Evolutionary conservation across 2,113 vertebrate species (phyloP), one percentile per base, ranked within the genome.

Genomic region (Origma solitaria): DNA sequence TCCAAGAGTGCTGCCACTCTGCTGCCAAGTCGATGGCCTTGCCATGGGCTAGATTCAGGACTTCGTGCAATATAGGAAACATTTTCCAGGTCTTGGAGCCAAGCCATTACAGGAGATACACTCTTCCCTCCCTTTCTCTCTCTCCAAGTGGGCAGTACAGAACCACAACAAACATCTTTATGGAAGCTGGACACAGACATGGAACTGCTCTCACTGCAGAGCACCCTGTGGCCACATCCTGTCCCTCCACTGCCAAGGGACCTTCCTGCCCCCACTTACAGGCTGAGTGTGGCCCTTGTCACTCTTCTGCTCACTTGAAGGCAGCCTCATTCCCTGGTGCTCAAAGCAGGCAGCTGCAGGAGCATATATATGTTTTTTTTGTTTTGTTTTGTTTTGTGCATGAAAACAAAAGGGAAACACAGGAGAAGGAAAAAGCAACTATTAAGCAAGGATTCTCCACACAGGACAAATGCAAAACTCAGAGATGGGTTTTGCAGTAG

Each of bases 1-100:
- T 37, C 30, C 0, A 0, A 51, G 38, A 60, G 54, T 5, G 4
- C 25, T 42, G 72, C 31, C 0, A 5, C 69, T 35, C 42, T 58
- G 38, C 47, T 10, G 4, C 57, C 77, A 84, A 44, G 20, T 0
- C 25, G 35, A 58, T 12, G 40, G 85, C 64, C 58, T 86, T 77
- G 53, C 42, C 61, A 28, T 0, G 10, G 73, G 78, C 47, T 28
- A 42, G 21, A 33, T 21, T 77, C 0, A 1, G 54, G 42, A 47
- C 33, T 49, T 38, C 77, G 37, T 66, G 40, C 30, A 58, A 71
- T 16, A 50, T 0, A 69, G 38, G 30, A 33, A 27, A 56, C 25
- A 53, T 45, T 40, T 89, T 50, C 47, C 25, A 69, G 23, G 25
- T 80, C 66, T 21, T 44, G 4, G 54, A 53, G 58, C 47, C 13